Conservation (phyloP, 2,113 vertebrate species). For the Peucedramus taeniatus region DNA sequence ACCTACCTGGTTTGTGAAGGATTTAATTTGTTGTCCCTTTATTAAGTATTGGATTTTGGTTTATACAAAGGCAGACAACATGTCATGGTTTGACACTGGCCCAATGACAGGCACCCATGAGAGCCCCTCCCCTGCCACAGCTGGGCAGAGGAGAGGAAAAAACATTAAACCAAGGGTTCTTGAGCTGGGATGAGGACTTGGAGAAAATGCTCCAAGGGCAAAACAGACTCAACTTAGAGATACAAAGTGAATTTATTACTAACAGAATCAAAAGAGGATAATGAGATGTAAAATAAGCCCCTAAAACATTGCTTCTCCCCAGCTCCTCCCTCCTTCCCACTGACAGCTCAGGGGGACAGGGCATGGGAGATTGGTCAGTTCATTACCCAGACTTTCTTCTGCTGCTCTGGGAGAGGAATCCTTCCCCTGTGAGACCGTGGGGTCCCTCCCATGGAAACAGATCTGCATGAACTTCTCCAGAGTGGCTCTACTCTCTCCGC, state of each 20-base stretch:
- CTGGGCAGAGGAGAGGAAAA: not conserved
- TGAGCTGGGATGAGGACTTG: not conserved
- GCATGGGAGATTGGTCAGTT: no score
- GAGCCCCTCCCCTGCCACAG: not conserved
- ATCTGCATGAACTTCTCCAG: no score
- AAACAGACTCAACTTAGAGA: not conserved
- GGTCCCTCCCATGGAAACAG: no score
- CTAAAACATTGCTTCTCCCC: no score
- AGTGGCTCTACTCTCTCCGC: not conserved
- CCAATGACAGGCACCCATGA: not conserved
- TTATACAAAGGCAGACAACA: slow-evolving; percentile 17
- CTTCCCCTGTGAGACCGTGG: no score
- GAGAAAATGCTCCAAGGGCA: not conserved
- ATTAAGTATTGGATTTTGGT: not conserved
- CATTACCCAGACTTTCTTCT: no score
- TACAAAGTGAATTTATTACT: no score
- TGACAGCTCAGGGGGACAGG: no score
- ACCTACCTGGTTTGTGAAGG: not conserved
- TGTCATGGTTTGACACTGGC: not conserved
- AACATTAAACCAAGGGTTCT: not conserved
- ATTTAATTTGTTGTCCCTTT: slow-evolving; percentile 4
- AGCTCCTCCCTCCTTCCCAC: no score
- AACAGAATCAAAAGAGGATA: no score
- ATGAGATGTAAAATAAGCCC: no score
- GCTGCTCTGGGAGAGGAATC: no score